Percentiles rank a stretch among this genome's conserved stretches.
These are phyloP conservation scores for Ibidorhyncha struthersii DNA, from an alignment of 2,113 vertebrate species.

Conservation along the genomic window DNA sequence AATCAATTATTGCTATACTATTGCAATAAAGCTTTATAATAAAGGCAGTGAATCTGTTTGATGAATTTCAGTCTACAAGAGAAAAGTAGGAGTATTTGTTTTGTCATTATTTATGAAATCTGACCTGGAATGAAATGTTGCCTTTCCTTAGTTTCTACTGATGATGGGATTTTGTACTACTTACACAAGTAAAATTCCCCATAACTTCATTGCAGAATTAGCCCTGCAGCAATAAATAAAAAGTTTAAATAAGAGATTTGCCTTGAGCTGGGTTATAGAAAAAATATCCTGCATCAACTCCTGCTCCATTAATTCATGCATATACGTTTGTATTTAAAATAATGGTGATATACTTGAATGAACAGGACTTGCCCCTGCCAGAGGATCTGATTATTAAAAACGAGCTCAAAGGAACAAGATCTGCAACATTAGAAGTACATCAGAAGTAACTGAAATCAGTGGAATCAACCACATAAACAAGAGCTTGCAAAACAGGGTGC, in stretches of 20 bases:
- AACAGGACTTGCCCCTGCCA: background rate
- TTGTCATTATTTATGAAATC: background rate
- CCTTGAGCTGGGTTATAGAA: background rate
- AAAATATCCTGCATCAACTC: background rate
- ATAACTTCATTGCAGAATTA: background rate
- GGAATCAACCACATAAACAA: background rate
- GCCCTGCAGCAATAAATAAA: background rate
- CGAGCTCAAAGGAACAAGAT: background rate
- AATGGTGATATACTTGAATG: background rate
- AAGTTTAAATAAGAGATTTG: background rate
- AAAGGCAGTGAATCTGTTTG: background rate
- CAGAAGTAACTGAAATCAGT: background rate
- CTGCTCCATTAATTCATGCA: background rate
- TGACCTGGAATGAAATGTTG: background rate
- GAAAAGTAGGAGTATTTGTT: background rate
- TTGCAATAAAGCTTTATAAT: background rate
- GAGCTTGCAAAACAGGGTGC: background rate
- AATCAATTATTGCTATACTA: background rate
- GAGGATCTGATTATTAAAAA: conserved; percentile 9
- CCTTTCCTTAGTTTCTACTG: background rate
- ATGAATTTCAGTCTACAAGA: background rate
- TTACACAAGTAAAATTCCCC: background rate
- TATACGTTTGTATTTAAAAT: background rate
- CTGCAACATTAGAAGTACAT: background rate
- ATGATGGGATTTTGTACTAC: background rate